Evolutionary conservation across 2,888 invertebrate genomes (phyloP).

Genomic region (Monopis laevigella): DNA sequence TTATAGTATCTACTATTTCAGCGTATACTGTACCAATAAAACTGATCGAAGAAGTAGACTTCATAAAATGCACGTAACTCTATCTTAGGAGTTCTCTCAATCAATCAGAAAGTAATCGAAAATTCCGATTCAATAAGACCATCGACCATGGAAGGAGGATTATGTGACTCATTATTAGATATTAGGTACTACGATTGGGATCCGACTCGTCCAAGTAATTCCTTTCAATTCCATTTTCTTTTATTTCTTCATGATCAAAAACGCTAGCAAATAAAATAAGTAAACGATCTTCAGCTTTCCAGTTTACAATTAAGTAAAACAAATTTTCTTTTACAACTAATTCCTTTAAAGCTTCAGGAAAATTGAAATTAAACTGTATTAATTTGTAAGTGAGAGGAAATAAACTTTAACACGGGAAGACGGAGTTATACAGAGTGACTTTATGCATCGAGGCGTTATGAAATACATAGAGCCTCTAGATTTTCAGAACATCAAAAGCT

Average conservation of each 20-base stretch:
- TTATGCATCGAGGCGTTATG: too few species aligned
- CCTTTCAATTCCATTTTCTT: conserved; percentile 33
- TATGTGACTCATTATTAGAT: conserved; percentile 34
- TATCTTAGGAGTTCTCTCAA: conserved; percentile 49
- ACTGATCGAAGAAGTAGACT: conserved; percentile 45
- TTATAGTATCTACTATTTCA: too few species aligned
- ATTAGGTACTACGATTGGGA: conserved; percentile 30
- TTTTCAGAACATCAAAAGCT: too few species aligned
- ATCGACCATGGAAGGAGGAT: conserved; percentile 46
- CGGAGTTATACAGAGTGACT: too few species aligned
- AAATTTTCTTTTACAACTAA: too few species aligned
- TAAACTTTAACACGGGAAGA: too few species aligned
- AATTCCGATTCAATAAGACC: conserved; percentile 58
- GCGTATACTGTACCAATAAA: conserved; percentile 28
- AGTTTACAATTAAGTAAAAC: background rate
- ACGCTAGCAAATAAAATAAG: background rate
- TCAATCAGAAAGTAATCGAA: conserved; percentile 65
- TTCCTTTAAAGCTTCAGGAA: too few species aligned
- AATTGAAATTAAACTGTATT: too few species aligned
- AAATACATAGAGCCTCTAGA: too few species aligned
- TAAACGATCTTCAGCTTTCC: background rate
- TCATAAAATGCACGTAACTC: conserved; percentile 57
- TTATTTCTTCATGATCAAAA: conserved; percentile 28
- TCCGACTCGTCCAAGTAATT: conserved; percentile 29
- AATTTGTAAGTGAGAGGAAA: too few species aligned